phyloP scores from a whole-genome alignment of 2,888 invertebrate genomes.

The Campaea margaritaria region DNA sequence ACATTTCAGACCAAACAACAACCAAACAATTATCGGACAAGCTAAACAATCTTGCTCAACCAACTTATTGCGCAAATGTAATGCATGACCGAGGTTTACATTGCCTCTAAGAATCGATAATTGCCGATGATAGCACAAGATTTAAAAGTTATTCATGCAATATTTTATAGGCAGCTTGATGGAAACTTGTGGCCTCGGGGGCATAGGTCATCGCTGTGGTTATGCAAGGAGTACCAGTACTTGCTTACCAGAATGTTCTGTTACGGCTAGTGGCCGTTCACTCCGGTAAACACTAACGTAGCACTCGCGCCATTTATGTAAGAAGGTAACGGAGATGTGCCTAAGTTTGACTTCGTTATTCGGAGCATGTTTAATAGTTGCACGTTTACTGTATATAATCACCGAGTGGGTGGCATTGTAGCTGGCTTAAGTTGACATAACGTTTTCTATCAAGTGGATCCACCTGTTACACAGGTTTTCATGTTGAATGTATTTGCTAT shows the following conservation, averaged over 20 bases:
- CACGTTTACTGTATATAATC: constrained; percentile 1
- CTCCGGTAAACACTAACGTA: constrained; percentile 14
- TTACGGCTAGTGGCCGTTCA: constrained; percentile 16
- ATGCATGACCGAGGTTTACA: constrained; percentile 21
- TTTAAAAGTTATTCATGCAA: constrained; percentile 26
- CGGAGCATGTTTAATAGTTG: constrained; percentile 2
- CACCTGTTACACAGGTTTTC: not conserved
- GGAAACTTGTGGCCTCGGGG: constrained; percentile 34
- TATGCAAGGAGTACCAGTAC: constrained; percentile 36
- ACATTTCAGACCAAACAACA: constrained; percentile 54
- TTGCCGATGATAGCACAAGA: constrained; percentile 20
- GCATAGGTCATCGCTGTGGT: constrained; percentile 35
- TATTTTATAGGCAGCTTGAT: constrained; percentile 37
- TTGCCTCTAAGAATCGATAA: constrained; percentile 28
- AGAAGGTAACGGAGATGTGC: constrained; percentile 12
- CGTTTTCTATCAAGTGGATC: constrained; percentile 8
- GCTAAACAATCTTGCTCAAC: constrained; percentile 51
- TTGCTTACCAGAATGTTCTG: constrained; percentile 24
- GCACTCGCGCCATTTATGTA: constrained; percentile 16
- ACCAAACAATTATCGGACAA: constrained; percentile 58
- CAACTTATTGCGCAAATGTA: constrained; percentile 37
- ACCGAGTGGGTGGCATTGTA: not conserved
- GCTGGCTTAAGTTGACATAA: constrained; percentile 10
- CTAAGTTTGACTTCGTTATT: constrained; percentile 10
- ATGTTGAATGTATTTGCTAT: no score